Evolutionary conservation across 2,888 invertebrate species (phyloP).

Genomic region (Spatulosminthurus flaviceps): DNA sequence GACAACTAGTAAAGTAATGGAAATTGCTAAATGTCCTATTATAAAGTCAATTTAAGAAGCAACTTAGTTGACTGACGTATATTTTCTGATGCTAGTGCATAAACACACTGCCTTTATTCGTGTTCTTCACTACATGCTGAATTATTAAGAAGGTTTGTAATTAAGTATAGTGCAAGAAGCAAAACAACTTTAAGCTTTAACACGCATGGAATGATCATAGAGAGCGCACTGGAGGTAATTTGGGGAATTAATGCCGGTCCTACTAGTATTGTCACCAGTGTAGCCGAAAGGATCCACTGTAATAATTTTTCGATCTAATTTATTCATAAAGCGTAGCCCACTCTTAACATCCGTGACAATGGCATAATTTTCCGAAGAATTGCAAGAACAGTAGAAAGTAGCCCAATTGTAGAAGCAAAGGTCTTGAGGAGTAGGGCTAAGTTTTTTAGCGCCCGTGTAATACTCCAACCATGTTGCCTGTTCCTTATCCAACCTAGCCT

Average conservation of each 20-base stretch:
- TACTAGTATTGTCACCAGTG: slow-evolving; percentile 76
- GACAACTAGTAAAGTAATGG: too few species aligned
- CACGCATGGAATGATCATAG: slow-evolving; percentile 80
- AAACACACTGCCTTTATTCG: too few species aligned
- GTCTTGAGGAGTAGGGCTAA: slow-evolving; percentile 77
- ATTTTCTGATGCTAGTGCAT: too few species aligned
- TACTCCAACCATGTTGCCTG: slow-evolving; percentile 72
- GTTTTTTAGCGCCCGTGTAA: slow-evolving; percentile 69
- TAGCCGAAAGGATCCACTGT: slow-evolving; percentile 74
- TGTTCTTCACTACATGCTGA: too few species aligned
- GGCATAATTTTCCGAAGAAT: slow-evolving; percentile 80
- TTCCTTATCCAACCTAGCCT: slow-evolving; percentile 75
- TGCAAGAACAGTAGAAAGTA: slow-evolving; percentile 75
- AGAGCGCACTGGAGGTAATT: slow-evolving; percentile 79
- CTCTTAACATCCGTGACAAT: slow-evolving; percentile 77
- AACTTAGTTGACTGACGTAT: too few species aligned
- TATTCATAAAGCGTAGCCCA: slow-evolving; percentile 81
- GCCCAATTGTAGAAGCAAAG: slow-evolving; percentile 83
- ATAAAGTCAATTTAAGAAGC: too few species aligned
- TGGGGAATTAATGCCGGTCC: slow-evolving; percentile 73
- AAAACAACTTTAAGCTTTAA: slow-evolving; percentile 67
- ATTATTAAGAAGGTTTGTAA: too few species aligned
- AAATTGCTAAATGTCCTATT: too few species aligned
- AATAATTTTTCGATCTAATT: slow-evolving; percentile 80
- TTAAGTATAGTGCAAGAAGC: neutral